phyloP scores from a whole-genome alignment of 2,113 vertebrate genomes.

The Physeter macrocephalus region DNA sequence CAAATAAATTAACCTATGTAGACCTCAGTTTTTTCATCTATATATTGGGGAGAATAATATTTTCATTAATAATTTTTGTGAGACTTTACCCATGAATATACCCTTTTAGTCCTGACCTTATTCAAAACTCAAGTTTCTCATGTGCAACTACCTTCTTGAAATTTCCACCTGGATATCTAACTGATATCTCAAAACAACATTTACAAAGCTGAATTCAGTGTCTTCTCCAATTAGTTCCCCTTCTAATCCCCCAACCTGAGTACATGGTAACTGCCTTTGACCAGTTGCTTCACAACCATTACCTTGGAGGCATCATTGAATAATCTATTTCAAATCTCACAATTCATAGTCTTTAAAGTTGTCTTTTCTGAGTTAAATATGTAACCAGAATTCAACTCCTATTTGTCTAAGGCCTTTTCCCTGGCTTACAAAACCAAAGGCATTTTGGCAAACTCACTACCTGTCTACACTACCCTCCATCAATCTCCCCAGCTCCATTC shows the following conservation, averaged over 20 bases:
- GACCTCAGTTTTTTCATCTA: not conserved
- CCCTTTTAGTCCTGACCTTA: not conserved
- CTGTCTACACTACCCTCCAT: not conserved
- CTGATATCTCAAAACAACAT: not conserved
- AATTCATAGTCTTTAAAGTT: not conserved
- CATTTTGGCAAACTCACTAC: not conserved
- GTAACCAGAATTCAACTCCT: not conserved
- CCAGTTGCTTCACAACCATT: not conserved
- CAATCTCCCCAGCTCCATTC: not conserved
- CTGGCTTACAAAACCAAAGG: not conserved
- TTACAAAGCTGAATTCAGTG: not conserved
- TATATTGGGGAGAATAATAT: not conserved
- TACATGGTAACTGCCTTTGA: not conserved
- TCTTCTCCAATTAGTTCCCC: accelerated
- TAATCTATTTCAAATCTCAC: not conserved
- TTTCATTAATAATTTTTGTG: not conserved
- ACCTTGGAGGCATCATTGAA: not conserved
- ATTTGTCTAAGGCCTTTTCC: not conserved
- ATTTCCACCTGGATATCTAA: not conserved
- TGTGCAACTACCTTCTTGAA: not conserved
- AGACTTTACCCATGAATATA: not conserved
- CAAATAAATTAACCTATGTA: not conserved
- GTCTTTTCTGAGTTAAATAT: not conserved
- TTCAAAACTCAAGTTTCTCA: not conserved
- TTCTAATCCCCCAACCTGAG: not conserved